Conservation (phyloP, 2,113 vertebrate genomes). For the Melanerpes formicivorus region DNA sequence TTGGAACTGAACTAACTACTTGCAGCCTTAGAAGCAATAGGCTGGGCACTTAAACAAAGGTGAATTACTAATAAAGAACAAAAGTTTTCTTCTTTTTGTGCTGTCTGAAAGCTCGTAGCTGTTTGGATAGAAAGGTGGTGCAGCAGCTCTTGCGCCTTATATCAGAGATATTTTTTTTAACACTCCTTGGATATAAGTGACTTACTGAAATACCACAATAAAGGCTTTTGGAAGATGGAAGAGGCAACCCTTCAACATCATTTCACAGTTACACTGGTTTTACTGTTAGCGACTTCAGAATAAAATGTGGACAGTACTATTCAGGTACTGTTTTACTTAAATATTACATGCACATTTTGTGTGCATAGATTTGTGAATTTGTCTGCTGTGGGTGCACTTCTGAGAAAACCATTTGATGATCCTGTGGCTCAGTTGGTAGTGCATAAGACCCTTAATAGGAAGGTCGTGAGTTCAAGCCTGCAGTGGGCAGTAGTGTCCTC, state of each 20-base stretch:
- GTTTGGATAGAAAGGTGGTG: neutral
- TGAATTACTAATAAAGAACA: slow-evolving; percentile 26
- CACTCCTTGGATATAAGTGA: neutral
- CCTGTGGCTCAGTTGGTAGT: too few relatives aligned
- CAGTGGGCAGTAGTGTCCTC: too few relatives aligned
- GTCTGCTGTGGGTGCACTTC: neutral
- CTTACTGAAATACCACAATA: neutral
- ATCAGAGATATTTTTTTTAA: neutral
- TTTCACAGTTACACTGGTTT: neutral
- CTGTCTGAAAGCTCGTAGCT: neutral
- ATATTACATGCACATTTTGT: neutral
- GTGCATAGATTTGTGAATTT: neutral
- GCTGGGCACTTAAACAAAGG: slow-evolving; percentile 21
- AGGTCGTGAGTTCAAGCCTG: too few relatives aligned
- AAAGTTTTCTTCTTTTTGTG: neutral
- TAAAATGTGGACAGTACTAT: neutral
- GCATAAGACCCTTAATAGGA: too few relatives aligned
- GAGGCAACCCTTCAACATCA: neutral
- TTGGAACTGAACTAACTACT: slow-evolving; percentile 26
- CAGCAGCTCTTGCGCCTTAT: neutral
- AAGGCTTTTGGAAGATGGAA: neutral
- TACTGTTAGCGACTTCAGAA: neutral
- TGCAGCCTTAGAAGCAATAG: slow-evolving; percentile 12
- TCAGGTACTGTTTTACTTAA: neutral
- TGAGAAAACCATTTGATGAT: neutral